Conservation (phyloP, 2,888 invertebrate genomes). For the Cheilosia vulpina region DNA sequence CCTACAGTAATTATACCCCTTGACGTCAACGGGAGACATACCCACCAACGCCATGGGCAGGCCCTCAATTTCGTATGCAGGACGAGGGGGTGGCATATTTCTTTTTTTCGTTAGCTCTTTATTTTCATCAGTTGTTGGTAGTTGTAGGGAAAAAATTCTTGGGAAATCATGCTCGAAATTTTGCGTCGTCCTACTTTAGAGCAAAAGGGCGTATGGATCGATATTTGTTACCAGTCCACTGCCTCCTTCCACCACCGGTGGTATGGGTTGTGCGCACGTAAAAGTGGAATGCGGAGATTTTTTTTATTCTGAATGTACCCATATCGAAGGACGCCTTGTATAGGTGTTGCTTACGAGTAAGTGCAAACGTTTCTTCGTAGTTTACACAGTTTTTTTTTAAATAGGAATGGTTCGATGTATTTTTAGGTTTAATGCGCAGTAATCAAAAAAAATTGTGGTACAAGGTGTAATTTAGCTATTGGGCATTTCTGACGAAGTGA, state of each 20-base stretch:
- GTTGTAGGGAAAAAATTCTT: too few relatives aligned
- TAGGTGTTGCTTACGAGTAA: neutral
- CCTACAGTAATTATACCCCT: constrained; percentile 54
- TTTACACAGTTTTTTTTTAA: neutral
- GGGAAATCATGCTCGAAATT: neutral
- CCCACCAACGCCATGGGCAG: constrained; percentile 25
- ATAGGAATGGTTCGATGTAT: constrained; percentile 9
- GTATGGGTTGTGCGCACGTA: constrained; percentile 27
- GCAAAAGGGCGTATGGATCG: constrained; percentile 12
- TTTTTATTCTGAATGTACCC: neutral
- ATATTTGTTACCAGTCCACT: constrained; percentile 26
- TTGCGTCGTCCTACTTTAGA: constrained; percentile 2
- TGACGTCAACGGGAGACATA: constrained; percentile 53
- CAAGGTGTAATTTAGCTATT: too few relatives aligned
- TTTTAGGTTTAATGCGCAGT: constrained; percentile 16
- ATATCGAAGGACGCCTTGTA: neutral
- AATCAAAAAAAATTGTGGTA: neutral
- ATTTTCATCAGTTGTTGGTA: neutral
- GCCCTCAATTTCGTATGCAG: constrained; percentile 31
- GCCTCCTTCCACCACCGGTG: neutral
- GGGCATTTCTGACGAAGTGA: too few relatives aligned
- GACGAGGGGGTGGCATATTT: neutral
- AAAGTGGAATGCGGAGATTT: constrained; percentile 50
- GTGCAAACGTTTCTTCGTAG: neutral
- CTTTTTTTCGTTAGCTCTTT: neutral